Base-by-base conservation (phyloP, 2,888 invertebrate genomes). In the Ormyrus nitidulus region DNA sequence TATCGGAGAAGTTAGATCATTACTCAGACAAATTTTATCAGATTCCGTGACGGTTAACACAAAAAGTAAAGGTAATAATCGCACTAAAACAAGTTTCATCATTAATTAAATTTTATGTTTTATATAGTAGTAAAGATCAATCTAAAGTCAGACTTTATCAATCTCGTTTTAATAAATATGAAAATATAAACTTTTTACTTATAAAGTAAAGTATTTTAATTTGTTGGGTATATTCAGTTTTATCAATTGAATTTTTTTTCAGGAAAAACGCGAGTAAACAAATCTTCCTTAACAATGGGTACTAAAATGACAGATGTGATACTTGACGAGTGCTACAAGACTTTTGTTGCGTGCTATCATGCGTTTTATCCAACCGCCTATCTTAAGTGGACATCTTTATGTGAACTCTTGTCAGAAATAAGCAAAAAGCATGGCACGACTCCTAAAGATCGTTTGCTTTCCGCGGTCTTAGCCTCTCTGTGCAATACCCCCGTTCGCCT, bases 291-390 rank as follows among this genome's bases (percentile, higher is more conserved):
- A 8, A 83, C 77, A 54, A 69, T 86, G 48, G 84, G 85, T 8
- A 86, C 84, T 77, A 93, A 93, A 78, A 92, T 95, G 92, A 94
- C 94, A 3, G 92, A 93, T 74, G 93, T 95, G 53, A 95, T 98
- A 83, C 91, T 98, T 75, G 95, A 96, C 73, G 98, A 99, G 90
- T 97, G 97, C 78, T 97, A 98, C 85, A 94, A 94, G 75, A 97
- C 98, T 0, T 97, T 98, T 88, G 95, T 97, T 0, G 93, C 96
- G 4, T 98, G 98, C 88, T 99, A 98, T 88, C 97, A 98, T 90
- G 97, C 97, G 0, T 99, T 99, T 91, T 98, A 97, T 91, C 98
- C 99, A 0, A 98, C 98, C 0, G 96, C 97, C 0, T 95, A 95
- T 74, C 92, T 98, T 72, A 98, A 98, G 89, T 98, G 98, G 98